A percentile compares a stretch with the other conserved stretches of the same genome.
These are phyloP conservation scores for Alloplasta piceator DNA, from an alignment of 2,888 invertebrate species.

Conservation along the genomic window DNA sequence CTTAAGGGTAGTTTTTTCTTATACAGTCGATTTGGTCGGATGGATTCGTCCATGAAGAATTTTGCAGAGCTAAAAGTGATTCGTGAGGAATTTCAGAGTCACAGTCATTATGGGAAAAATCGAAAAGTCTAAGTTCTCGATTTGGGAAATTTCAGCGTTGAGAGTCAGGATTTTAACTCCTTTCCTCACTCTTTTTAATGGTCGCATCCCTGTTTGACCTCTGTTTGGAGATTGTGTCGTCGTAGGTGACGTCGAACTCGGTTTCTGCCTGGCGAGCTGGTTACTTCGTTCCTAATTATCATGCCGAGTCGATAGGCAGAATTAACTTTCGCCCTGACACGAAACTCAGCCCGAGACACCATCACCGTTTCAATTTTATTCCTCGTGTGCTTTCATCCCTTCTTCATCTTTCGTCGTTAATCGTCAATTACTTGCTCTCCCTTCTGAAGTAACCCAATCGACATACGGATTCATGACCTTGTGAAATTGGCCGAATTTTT, in stretches of 20 bases:
- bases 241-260: slow-evolving; percentile 39
- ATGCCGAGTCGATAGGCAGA: slow-evolving; percentile 60
- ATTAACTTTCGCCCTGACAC: slow-evolving; percentile 25
- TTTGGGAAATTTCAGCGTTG: no score
- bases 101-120: no score
- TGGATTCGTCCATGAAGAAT: no score
- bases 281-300: slow-evolving; percentile 76
- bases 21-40: no score
- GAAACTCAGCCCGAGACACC: background rate
- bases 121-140: no score
- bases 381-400: slow-evolving; percentile 12
- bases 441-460: slow-evolving; percentile 76
- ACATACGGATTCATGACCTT: slow-evolving; percentile 42
- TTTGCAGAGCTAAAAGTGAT: no score
- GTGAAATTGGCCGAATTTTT: slow-evolving; percentile 65
- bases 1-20: no score
- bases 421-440: slow-evolving; percentile 78
- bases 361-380: background rate
- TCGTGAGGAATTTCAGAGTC: no score
- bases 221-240: background rate
- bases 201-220: background rate
- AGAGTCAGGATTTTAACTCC: no score
- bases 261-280: slow-evolving; percentile 53
- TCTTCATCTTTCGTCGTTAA: slow-evolving; percentile 76
- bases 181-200: background rate